Base-by-base conservation (phyloP, 2,888 invertebrate genomes). In the Lasioglossum calceatum region DNA sequence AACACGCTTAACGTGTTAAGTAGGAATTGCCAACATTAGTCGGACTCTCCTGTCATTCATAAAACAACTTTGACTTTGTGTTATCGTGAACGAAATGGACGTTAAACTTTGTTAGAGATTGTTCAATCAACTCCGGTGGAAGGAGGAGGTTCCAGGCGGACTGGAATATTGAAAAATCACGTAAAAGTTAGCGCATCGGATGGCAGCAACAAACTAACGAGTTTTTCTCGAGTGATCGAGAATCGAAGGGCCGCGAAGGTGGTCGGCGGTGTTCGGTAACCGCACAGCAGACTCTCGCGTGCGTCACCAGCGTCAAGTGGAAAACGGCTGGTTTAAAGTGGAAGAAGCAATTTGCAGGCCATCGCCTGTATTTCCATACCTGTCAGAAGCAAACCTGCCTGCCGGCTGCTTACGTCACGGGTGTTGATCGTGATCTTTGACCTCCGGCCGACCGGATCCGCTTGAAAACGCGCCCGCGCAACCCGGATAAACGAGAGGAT, bases 311-410 rank as follows among this genome's bases (percentile, higher is more conserved):
- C 76, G 50, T 71, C 58, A 61, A 82, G 79, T 73, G 87, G 78
- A 81, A 79, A 81, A 71, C 85, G 80, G 81, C 72, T 78, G 89
- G 71, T 89, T 90, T 87, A 90, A 90, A 85, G 85, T 90, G 89
- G 89, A 90, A 90, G 87, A 90, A 90, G 89, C 89, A 90, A 90
- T 90, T 90, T 90, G 75, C 89, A 87, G 85, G 82, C 80, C 82
- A 89, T 83, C 89, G 89, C 82, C 86, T 87, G 85, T 84, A 90
- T 90, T 90, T 90, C 86, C 87, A 87, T 90, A 85, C 85, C 87
- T 84, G 89, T 90, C 89, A 90, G 71, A 64, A 85, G 54, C 89
- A 90, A 85, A 79, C 84, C 72, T 58, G 61, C 82, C 72, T 50
- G 61, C 19, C 36, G 67, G 67, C 77, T 74, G 90, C 85, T 87